Base-by-base conservation (phyloP, 2,888 invertebrate species). In the Philhelius pedissequus region DNA sequence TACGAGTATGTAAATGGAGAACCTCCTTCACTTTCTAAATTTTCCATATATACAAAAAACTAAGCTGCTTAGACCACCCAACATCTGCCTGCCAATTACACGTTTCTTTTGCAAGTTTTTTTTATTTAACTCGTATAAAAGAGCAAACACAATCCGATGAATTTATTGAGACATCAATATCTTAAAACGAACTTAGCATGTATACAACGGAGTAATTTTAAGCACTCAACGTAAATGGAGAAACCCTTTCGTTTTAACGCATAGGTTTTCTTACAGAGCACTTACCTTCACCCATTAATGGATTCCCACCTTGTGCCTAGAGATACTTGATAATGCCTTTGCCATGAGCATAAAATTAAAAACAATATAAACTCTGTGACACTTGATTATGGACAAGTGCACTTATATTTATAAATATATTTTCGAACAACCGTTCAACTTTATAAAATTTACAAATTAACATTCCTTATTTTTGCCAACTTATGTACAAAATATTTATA, bases 131-230 rank as follows among this genome's bases (percentile, higher is more conserved):
- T 30, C 15, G 27, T 15, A 35, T 48, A 11, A 18, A 20, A 54
- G 80, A 43, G 50, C 48, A 70, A 62, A 75, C 64, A 48, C 64
- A 64, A 22, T 54, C 38, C 35, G 62, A 73, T 45, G 62, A 74
- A 83, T 83, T 83, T 83, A 83, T 83, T 83, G 64, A 83, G 79
- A 75, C 83, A 66, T 71, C 79, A 79, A 73, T 74, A 74, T 79
- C 74, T 83, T 74, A 70, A 79, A 74, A 64, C 30, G 32, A 69
- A 74, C 79, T 62, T 74, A 79, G 79, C 54, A 32, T n/a, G 2
- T 30, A 38, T 7, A 66, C 58, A 35, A 50, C 58, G 22, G 20
- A 52, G 35, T 22, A 32, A 60, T 71, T 68, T 60, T 45, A 62
- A 73, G 48, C 74, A 54, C 79, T 69, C 56, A 73, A 69, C 50